Evolutionary conservation across 2,113 vertebrate genomes (phyloP).

Genomic region (Crotophaga sulcirostris): DNA sequence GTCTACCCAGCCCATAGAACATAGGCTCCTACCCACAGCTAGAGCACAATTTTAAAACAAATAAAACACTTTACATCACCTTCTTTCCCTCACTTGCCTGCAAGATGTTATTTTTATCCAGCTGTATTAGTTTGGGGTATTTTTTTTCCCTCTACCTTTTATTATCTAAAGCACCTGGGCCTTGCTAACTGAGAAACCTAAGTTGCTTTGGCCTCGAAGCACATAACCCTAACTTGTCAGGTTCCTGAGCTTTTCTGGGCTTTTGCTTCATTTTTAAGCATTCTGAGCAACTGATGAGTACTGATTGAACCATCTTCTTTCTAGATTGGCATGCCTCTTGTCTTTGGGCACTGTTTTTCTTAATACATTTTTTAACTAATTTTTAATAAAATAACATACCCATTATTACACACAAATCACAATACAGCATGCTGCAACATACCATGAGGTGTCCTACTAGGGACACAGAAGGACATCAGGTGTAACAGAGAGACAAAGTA

Average conservation of each 20-base stretch:
- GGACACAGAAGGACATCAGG: rapidly evolving
- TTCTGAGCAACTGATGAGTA: not conserved
- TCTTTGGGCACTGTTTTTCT: not conserved
- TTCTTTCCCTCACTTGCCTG: not conserved
- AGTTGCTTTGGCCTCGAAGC: not conserved
- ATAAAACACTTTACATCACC: not conserved
- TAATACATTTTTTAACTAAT: too few species aligned
- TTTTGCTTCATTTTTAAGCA: not conserved
- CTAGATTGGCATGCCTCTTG: rapidly evolving
- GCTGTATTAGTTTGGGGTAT: too few species aligned
- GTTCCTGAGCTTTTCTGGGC: not conserved
- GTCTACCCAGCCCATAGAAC: not conserved
- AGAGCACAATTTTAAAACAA: not conserved
- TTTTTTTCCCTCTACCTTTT: not conserved
- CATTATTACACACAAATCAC: not conserved
- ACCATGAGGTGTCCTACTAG: not conserved
- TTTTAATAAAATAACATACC: not conserved
- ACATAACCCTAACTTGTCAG: rapidly evolving
- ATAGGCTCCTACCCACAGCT: not conserved
- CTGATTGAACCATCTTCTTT: not conserved
- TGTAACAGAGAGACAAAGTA: not conserved
- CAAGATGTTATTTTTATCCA: not conserved
- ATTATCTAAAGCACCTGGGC: not conserved
- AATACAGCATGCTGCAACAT: not conserved
- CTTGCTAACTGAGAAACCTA: not conserved